These are phyloP conservation scores for Heliconius aoede DNA, from an alignment of 2,888 invertebrate species.

Conservation along the genomic window DNA sequence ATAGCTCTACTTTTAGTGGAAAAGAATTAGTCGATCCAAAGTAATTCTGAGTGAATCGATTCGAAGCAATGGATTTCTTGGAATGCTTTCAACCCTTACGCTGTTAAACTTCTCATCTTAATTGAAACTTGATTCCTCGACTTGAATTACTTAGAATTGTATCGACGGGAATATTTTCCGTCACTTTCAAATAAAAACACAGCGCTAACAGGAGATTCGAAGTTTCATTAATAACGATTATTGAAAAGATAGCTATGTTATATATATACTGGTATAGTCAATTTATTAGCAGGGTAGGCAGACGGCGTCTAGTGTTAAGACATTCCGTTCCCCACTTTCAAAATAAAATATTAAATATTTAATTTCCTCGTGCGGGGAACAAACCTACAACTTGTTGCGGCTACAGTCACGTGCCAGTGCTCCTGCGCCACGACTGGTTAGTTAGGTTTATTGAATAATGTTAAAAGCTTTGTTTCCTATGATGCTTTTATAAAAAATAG, in stretches of 20 bases:
- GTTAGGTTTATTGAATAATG: too few relatives aligned
- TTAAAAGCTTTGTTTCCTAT: too few relatives aligned
- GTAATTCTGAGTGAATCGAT: constrained; percentile 50
- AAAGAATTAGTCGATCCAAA: constrained; percentile 36
- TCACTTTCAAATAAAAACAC: background rate
- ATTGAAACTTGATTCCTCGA: constrained; percentile 51
- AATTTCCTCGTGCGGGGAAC: too few relatives aligned
- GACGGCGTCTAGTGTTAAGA: background rate
- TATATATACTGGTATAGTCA: too few relatives aligned
- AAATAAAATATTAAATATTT: too few relatives aligned
- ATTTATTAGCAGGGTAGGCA: background rate
- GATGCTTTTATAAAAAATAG: too few relatives aligned
- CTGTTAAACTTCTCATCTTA: constrained; percentile 51
- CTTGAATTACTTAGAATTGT: constrained; percentile 35
- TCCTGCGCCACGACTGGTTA: too few relatives aligned
- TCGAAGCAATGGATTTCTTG: constrained; percentile 52
- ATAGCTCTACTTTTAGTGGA: background rate
- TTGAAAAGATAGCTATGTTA: background rate
- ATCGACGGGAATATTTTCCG: constrained; percentile 5
- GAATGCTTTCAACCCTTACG: constrained; percentile 56
- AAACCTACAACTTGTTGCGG: too few relatives aligned
- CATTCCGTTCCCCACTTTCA: too few relatives aligned
- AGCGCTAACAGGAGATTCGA: background rate
- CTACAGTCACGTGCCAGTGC: too few relatives aligned
- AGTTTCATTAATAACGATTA: background rate